phyloP scores from a whole-genome alignment of 92 coral and sea anemone species.

The Porites divaricata region DNA sequence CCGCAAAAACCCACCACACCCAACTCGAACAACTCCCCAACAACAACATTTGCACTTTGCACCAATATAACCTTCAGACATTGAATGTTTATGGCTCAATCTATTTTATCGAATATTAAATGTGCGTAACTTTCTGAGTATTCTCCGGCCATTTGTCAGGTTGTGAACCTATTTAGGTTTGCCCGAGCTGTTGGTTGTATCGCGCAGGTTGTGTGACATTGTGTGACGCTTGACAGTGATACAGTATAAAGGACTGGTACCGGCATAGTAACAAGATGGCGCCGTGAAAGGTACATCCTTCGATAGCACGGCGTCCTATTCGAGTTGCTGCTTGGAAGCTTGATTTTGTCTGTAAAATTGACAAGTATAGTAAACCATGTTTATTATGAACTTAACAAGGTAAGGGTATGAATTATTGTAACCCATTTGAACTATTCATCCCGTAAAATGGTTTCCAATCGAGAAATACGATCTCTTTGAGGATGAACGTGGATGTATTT shows the following conservation, averaged over 20 bases:
- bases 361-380: neutral
- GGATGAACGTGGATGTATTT: neutral
- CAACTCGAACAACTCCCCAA: too few relatives aligned
- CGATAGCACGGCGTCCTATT: neutral
- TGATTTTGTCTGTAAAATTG: neutral
- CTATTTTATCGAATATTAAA: neutral
- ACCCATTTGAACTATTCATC: neutral
- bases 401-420: neutral
- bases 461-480: neutral
- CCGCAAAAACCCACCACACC: too few relatives aligned
- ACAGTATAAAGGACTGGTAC: slow-evolving; percentile 12
- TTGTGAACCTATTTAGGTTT: too few relatives aligned
- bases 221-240: neutral
- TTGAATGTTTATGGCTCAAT: too few relatives aligned
- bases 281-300: neutral
- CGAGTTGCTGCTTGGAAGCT: slow-evolving; percentile 9
- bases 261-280: slow-evolving; percentile 41
- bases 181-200: neutral
- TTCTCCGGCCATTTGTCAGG: neutral
- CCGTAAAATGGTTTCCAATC: neutral
- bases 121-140: too few relatives aligned
- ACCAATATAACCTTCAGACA: too few relatives aligned
- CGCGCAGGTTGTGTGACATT: neutral
- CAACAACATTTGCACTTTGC: too few relatives aligned
- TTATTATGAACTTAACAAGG: slow-evolving; percentile 2